Conservation (phyloP, 2,888 invertebrate species). For the Abrostola tripartita region DNA sequence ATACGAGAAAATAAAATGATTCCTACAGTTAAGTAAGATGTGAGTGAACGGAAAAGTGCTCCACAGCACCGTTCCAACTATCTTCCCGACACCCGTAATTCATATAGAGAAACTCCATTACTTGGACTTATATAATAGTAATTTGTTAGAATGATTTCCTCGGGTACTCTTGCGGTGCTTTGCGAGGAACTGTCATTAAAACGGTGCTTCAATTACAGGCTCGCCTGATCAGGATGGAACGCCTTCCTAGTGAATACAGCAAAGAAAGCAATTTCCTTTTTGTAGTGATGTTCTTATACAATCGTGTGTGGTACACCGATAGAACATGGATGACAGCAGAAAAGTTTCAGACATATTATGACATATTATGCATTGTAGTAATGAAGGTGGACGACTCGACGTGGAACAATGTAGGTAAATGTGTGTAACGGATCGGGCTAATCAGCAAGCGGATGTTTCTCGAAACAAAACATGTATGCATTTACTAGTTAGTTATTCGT, state of each 20-base stretch:
- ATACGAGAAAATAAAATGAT: conserved; percentile 33
- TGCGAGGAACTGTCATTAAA: conserved; percentile 82
- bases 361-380: no score
- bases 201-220: conserved; percentile 80
- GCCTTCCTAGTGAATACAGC: conserved; percentile 62
- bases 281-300: conserved; percentile 46
- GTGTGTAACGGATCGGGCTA: no score
- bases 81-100: conserved; percentile 49
- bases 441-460: no score
- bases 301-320: conserved; percentile 19
- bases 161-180: conserved; percentile 70
- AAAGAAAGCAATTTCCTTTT: conserved; percentile 52
- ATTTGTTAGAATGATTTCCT: conserved; percentile 78
- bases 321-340: not conserved
- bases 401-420: no score
- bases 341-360: no score
- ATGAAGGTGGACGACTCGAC: no score
- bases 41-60: conserved; percentile 40
- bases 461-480: no score
- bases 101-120: conserved; percentile 62
- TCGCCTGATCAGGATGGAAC: conserved; percentile 67
- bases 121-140: conserved; percentile 73
- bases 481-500: no score
- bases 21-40: conserved; percentile 42
- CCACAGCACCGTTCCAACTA: conserved; percentile 35